These are phyloP conservation scores for Heliconius ismenius DNA, from an alignment of 2,888 invertebrate genomes.

Conservation along the genomic window DNA sequence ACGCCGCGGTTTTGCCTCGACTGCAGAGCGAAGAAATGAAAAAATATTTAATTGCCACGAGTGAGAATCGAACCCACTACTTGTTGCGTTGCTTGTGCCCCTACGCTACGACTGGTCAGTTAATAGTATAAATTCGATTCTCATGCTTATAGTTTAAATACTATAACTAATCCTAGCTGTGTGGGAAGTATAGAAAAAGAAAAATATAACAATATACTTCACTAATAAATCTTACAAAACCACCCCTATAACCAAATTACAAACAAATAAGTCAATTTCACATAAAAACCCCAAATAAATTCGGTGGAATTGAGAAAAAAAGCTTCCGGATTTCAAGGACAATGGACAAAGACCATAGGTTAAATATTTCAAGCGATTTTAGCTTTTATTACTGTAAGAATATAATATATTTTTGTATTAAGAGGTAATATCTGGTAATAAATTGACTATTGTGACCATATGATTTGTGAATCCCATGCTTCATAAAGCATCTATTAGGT, in stretches of 20 bases:
- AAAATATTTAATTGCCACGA: too few species aligned
- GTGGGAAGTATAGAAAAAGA: background rate
- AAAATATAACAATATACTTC: background rate
- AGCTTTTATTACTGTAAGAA: conserved; percentile 44
- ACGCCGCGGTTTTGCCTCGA: too few species aligned
- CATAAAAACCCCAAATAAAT: conserved; percentile 35
- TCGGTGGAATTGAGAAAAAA: conserved; percentile 36
- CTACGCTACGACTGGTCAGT: background rate
- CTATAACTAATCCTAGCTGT: background rate
- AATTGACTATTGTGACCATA: conserved; percentile 57
- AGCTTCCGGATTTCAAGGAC: conserved; percentile 43
- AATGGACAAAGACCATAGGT: conserved; percentile 27
- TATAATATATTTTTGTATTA: conserved; percentile 27
- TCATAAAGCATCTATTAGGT: conserved; percentile 38
- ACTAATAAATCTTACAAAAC: conserved; percentile 25
- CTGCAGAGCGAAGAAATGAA: too few species aligned
- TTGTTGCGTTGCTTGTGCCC: too few species aligned
- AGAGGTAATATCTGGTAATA: conserved; percentile 51
- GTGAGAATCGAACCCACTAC: too few species aligned
- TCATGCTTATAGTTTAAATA: background rate
- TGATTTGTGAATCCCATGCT: too few species aligned
- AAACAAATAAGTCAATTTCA: conserved; percentile 26
- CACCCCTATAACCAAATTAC: conserved; percentile 33
- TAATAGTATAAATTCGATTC: background rate
- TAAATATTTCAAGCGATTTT: conserved; percentile 24